Evolutionary conservation across 2,797 vertebrate genomes (phyloP), one percentile per base, ranked within the genome.

Genomic region (Hapalemur alaotrensis): DNA sequence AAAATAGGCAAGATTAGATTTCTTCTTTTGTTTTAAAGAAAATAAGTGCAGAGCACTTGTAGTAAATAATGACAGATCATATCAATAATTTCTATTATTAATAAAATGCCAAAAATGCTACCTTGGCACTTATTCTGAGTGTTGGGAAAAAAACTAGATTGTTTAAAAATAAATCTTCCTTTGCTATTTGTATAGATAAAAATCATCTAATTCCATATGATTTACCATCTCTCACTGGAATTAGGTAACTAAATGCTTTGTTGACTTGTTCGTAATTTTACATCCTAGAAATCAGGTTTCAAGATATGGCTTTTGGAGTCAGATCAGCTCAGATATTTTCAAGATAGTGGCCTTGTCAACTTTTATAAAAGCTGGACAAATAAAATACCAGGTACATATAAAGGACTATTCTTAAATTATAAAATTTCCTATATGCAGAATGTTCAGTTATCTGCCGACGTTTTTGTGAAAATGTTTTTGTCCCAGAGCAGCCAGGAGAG

Each of bases 21-120:
- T 98, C 93, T 98, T 91, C 96, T 97, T 98, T 97, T 97, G 96
- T 97, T 98, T 96, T 97, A 92, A n/a, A 96, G 87, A 90, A 98
- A 98, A 98, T 94, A 98, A 97, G 97, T 97, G 95, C 70, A 0
- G 67, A 72, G 3, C 75, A 90, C 95, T 93, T 84, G 90, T 93
- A 96, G 94, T 93, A 97, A 98, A 97, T 97, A 98, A 96, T 89
- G 52, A 9, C 79, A 80, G 92, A 94, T 85, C 52, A 79, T 72
- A 92, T 97, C 65, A 91, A 94, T 97, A 92, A 96, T 97, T 98
- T 97, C 79, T 96, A 63, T 75, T 89, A 11, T 57, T 57, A 23
- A 57, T 23, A 79, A 91, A 97, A 95, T 28, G 76, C 83, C 73
- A 70, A 52, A 97, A 94, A 92, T 69, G 79, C 13, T 76, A 67